phyloP scores from a whole-genome alignment of 2,888 invertebrate species.

The Taphrorychus bicolor region DNA sequence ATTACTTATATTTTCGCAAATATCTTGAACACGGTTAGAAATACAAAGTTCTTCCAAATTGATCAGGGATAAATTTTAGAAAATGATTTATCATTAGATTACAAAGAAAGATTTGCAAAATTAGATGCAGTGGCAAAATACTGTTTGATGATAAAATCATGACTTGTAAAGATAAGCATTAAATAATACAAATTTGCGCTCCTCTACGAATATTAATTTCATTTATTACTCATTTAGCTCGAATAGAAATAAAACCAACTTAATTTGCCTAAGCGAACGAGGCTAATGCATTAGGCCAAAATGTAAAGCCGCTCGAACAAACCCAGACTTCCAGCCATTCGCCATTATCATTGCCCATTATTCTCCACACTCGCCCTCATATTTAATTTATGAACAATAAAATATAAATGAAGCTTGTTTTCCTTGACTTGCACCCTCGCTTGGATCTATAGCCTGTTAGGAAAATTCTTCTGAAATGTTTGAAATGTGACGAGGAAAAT shows the following conservation, averaged over 20 bases:
- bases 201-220: too few relatives aligned
- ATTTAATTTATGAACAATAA: slow-evolving; percentile 32
- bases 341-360: slow-evolving; percentile 23
- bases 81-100: too few relatives aligned
- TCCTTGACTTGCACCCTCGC: slow-evolving; percentile 5
- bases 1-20: too few relatives aligned
- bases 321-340: slow-evolving; percentile 9
- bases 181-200: too few relatives aligned
- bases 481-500: too few relatives aligned
- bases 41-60: too few relatives aligned
- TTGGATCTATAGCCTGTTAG: neutral
- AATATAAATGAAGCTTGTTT: slow-evolving; percentile 28
- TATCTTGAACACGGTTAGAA: too few relatives aligned
- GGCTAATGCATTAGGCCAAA: slow-evolving; percentile 6
- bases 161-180: too few relatives aligned
- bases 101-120: too few relatives aligned
- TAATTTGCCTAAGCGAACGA: neutral
- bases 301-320: slow-evolving; percentile 12
- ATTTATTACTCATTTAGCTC: neutral
- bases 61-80: too few relatives aligned
- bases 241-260: neutral
- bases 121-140: too few relatives aligned
- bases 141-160: too few relatives aligned
- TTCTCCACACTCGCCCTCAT: slow-evolving; percentile 20
- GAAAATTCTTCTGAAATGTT: neutral